phyloP scores from a whole-genome alignment of 2,888 invertebrate genomes.

The Tiliacea citrago region DNA sequence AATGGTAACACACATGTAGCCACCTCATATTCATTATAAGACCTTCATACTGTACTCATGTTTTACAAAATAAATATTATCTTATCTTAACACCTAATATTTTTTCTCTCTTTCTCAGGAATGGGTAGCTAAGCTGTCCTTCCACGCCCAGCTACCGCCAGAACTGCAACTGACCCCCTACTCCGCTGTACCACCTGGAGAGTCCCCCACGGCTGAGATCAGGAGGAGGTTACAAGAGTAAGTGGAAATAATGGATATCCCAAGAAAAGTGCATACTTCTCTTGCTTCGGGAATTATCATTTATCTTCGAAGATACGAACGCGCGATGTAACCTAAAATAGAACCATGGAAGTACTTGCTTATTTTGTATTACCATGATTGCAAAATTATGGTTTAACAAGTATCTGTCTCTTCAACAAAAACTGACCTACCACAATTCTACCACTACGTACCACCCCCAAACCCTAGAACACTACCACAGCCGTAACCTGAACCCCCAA shows the following conservation, averaged over 20 bases:
- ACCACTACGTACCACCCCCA: background rate
- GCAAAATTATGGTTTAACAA: no score
- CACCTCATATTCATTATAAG: no score
- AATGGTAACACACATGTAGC: no score
- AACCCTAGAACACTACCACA: constrained; percentile 28
- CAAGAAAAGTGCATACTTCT: background rate
- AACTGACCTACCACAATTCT: background rate
- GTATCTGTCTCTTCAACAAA: constrained; percentile 22
- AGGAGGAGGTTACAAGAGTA: constrained; percentile 81
- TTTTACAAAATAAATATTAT: no score
- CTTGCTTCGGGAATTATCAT: background rate
- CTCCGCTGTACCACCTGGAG: constrained; percentile 90
- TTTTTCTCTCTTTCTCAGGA: constrained; percentile 81
- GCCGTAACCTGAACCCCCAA: constrained; percentile 2
- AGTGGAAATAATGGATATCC: constrained; percentile 56
- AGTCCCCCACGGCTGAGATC: constrained; percentile 85
- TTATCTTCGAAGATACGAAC: background rate
- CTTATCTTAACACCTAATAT: no score
- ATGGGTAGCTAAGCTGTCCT: constrained; percentile 97
- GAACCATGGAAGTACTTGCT: background rate
- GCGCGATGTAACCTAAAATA: background rate
- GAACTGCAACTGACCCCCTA: constrained; percentile 96
- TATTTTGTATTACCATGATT: no score
- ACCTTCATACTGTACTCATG: no score
- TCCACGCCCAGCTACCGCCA: constrained; percentile 98